These are phyloP conservation scores for Chelidonichthys spinosus DNA, from an alignment of 2,797 vertebrate genomes.

Conservation along the genomic window DNA sequence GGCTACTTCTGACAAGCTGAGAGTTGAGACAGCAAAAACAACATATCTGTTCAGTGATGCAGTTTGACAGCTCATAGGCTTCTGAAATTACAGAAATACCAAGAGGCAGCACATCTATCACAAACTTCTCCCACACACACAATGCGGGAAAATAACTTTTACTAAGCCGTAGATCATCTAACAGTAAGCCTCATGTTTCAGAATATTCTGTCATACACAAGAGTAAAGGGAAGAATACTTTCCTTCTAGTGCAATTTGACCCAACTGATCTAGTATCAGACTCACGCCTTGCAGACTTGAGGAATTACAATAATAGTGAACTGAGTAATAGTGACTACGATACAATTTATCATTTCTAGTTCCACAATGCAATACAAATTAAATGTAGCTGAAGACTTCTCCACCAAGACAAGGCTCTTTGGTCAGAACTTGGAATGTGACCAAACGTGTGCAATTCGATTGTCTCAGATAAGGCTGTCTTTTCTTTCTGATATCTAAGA, in stretches of 20 bases:
- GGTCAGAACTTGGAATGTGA: neutral
- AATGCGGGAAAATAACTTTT: slow-evolving; percentile 5
- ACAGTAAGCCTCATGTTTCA: neutral
- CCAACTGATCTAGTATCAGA: neutral
- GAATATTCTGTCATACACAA: slow-evolving; percentile 11
- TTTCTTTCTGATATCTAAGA: neutral
- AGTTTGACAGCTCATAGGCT: slow-evolving; percentile 50
- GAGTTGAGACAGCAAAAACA: slow-evolving; percentile 53
- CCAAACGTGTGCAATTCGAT: neutral
- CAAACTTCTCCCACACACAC: neutral
- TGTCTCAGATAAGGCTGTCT: neutral
- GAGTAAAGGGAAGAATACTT: neutral
- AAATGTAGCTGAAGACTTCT: neutral
- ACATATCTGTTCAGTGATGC: slow-evolving; percentile 58
- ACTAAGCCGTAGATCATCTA: slow-evolving; percentile 6
- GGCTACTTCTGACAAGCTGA: slow-evolving; percentile 74
- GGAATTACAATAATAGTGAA: no score
- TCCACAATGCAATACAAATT: slow-evolving; percentile 1
- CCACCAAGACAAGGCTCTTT: neutral
- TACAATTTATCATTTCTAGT: no score
- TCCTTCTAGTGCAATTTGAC: neutral
- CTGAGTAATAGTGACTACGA: no score
- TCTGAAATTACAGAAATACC: slow-evolving; percentile 51
- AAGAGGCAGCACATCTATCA: slow-evolving; percentile 47
- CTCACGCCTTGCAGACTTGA: slow-evolving; percentile 20